Conservation (phyloP, 2,797 vertebrate species). For the Chrysocyon brachyurus region DNA sequence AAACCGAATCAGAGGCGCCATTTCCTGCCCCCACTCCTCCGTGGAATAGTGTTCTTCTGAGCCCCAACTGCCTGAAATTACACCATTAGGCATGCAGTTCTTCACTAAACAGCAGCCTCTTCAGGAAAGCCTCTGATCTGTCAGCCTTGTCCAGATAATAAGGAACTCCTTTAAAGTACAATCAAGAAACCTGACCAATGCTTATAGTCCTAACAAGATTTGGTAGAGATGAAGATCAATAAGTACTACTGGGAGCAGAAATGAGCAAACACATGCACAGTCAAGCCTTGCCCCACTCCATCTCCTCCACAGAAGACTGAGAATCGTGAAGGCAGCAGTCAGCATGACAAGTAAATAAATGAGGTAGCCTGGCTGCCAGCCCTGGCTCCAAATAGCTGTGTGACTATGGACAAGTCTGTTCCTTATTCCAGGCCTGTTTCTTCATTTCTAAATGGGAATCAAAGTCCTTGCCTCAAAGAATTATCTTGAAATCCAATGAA, state of each 20-base stretch:
- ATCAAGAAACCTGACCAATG: background rate
- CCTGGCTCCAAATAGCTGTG: background rate
- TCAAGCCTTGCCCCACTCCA: background rate
- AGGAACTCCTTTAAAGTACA: conserved; percentile 25
- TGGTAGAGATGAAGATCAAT: conserved; percentile 8
- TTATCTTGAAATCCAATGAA: conserved; percentile 67
- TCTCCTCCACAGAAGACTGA: conserved; percentile 12
- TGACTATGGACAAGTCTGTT: background rate
- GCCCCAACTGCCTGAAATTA: conserved; percentile 18
- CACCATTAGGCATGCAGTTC: conserved; percentile 31
- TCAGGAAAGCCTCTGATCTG: conserved; percentile 33
- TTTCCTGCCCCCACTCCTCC: conserved; percentile 19
- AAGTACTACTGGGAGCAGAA: conserved; percentile 8
- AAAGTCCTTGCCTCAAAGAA: conserved; percentile 70
- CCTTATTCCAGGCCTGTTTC: background rate
- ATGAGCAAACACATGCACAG: conserved; percentile 25
- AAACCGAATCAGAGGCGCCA: conserved; percentile 1
- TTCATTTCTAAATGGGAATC: conserved; percentile 50
- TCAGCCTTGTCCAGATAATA: background rate
- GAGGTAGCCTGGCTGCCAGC: background rate
- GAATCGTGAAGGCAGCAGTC: conserved; percentile 14
- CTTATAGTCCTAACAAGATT: background rate
- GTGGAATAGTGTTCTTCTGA: background rate
- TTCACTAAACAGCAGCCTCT: conserved; percentile 56
- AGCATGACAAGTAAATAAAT: conserved; percentile 46